Conservation (phyloP, 2,113 vertebrate genomes). For the Trochalopteron elliotii region DNA sequence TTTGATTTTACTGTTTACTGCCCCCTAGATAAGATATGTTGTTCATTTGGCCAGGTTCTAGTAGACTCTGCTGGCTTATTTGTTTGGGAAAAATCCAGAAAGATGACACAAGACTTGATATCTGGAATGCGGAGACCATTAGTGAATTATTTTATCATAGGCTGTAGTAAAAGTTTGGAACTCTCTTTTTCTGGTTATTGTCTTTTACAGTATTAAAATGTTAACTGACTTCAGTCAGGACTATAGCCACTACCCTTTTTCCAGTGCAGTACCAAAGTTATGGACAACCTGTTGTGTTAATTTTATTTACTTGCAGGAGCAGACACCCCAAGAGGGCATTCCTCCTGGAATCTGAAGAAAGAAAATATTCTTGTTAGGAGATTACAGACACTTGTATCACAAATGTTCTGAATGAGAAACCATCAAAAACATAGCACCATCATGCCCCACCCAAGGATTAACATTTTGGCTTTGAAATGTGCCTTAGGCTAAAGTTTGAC, state of each 20-base stretch:
- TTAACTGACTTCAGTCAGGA: background rate
- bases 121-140: background rate
- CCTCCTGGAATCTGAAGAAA: background rate
- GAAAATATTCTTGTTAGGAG: background rate
- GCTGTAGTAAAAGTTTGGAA: background rate
- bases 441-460: background rate
- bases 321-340: background rate
- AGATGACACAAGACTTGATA: background rate
- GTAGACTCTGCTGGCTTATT: background rate
- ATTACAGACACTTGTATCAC: background rate
- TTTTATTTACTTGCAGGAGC: background rate
- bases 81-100: background rate
- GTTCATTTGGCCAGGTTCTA: background rate
- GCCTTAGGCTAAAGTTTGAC: background rate
- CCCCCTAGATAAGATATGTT: background rate
- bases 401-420: background rate
- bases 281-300: background rate
- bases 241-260: background rate
- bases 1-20: background rate
- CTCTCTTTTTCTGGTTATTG: background rate
- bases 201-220: background rate
- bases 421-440: background rate
- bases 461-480: background rate
- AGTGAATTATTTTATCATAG: background rate
- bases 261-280: background rate